Percentiles rank a stretch among this genome's conserved stretches.
These are phyloP conservation scores for Siniperca undulata DNA, from an alignment of 2,797 vertebrate genomes.

Conservation along the genomic window DNA sequence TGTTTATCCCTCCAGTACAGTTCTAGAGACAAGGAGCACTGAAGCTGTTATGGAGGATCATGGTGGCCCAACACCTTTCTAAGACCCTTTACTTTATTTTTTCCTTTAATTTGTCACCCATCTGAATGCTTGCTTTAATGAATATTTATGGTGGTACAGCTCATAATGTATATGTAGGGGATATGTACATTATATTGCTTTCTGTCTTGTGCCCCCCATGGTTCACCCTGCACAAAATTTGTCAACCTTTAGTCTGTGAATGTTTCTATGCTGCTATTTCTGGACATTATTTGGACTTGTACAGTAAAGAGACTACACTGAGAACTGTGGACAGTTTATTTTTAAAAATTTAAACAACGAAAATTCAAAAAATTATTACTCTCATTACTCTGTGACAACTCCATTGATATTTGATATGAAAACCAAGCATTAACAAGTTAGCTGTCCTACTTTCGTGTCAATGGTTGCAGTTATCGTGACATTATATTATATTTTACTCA, in stretches of 20 bases:
- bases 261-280: background rate
- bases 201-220: background rate
- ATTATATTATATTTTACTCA: background rate
- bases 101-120: background rate
- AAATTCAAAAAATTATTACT: background rate
- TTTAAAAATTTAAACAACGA: background rate
- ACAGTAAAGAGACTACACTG: background rate
- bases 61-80: background rate
- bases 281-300: background rate
- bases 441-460: background rate
- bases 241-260: background rate
- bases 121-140: background rate
- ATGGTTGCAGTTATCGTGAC: background rate
- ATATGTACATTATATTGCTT: background rate
- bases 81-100: background rate
- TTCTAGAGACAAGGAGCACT: background rate
- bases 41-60: background rate
- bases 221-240: background rate
- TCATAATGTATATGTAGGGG: background rate
- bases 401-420: background rate
- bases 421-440: background rate
- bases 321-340: background rate
- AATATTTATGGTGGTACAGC: background rate
- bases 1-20: background rate
- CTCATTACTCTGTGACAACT: background rate